Evolutionary conservation across 2,888 invertebrate genomes (phyloP).

Genomic region (Xestia c-nigrum): DNA sequence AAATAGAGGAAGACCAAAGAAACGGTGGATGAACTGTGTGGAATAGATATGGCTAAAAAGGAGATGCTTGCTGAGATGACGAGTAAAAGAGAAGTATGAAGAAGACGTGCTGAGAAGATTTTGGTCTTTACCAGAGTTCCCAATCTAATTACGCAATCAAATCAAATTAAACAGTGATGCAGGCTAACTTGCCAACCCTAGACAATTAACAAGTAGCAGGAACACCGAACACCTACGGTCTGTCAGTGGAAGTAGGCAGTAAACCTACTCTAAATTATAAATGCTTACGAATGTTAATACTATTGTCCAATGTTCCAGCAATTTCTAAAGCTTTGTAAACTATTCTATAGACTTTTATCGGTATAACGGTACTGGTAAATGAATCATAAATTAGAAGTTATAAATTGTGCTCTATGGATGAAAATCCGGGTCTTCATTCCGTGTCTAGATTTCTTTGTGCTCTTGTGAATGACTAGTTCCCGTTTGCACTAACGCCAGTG

Average conservation of each 20-base stretch:
- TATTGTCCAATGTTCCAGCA: slow-evolving; percentile 38
- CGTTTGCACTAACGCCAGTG: neutral
- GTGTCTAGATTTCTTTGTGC: slow-evolving; percentile 13
- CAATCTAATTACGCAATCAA: neutral
- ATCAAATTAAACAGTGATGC: neutral
- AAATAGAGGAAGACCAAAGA: too few species aligned
- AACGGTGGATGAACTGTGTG: too few species aligned
- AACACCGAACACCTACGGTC: slow-evolving; percentile 59
- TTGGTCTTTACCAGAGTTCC: neutral
- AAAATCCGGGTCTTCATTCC: slow-evolving; percentile 19
- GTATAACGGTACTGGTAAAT: slow-evolving; percentile 31
- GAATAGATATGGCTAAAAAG: too few species aligned
- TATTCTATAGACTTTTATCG: slow-evolving; percentile 25
- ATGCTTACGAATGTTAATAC: slow-evolving; percentile 47
- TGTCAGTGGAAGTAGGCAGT: slow-evolving; percentile 49
- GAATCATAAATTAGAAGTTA: slow-evolving; percentile 18
- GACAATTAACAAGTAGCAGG: slow-evolving; percentile 34
- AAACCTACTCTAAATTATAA: slow-evolving; percentile 53
- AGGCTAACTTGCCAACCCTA: slow-evolving; percentile 46
- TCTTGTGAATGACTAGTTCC: neutral
- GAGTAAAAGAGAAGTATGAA: too few species aligned
- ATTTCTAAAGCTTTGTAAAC: slow-evolving; percentile 20
- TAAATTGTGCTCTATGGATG: slow-evolving; percentile 8
- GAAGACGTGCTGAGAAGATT: neutral
- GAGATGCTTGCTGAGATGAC: too few species aligned